Base-by-base conservation (phyloP, 1,140 invertebrate genomes). In the Drosophila ercepeae region DNA sequence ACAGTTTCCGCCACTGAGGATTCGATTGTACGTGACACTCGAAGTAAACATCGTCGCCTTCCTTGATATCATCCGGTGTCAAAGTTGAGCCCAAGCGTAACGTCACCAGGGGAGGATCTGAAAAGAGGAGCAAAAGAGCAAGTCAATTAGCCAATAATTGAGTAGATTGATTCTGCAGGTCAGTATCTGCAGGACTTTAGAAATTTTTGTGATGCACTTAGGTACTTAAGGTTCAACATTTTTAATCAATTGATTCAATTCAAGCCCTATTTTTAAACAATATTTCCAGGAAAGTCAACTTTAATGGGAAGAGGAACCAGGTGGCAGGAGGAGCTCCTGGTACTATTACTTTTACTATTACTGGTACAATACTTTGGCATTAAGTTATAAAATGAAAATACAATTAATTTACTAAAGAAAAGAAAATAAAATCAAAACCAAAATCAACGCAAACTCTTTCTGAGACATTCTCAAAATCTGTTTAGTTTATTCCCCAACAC, bases 21-120 rank as follows among this genome's bases (percentile, higher is more conserved):
- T 97, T 97, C 53, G 97, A 96, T 78, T 94, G 94, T 63, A 98
- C 96, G 92, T 97, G 95, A 92, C 97, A 98, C 92, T 98, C 97
- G 92, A 98, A 97, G 92, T 97, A 98, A 41, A 98, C 96, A 91
- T 98, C 97, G 82, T 97, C 97, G 27, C 96, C 96, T 92, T 97
- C 96, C 92, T 97, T 97, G 92, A 97, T 97, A 92, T 97, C 96
- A 67, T 96, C 94, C 13, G 96, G 95, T 76, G 96, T 95, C 59
- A 98, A 92, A 7, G 96, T 97, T 77, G 95, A 96, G 63, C 97
- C 97, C 64, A 98, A 92, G 71, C 94, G 93, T 50, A 98, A 92
- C 41, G 95, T 94, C 19, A 98, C 95, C 88, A 96, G 94, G 11
- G 97, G 97, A 27, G 95, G 94, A 94, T 97, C 97, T 98, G 92